Base-by-base conservation (phyloP, 2,113 vertebrate species). In the Ctenomys sociabilis region DNA sequence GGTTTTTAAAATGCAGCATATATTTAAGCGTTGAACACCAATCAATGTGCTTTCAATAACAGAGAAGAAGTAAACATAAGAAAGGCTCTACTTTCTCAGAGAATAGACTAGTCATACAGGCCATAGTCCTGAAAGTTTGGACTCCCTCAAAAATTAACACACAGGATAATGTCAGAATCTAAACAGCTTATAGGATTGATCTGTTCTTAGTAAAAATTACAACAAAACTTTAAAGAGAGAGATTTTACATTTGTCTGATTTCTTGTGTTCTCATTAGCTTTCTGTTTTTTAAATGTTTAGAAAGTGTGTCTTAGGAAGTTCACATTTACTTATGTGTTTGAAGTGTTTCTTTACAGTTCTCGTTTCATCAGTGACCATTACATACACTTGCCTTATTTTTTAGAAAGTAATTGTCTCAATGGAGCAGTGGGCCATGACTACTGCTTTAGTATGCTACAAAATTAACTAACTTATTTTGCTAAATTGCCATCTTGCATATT, bases 41-140 rank as follows among this genome's bases (percentile, higher is more conserved):
- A 96, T 97, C 95, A 97, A 43, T 95, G 82, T 82, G 85, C 82
- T 96, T 93, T 66, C 66, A 82, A 63, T 78, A 78, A 90, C 85
- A 83, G 19, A 37, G 45, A 96, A 83, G 11, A 61, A 49, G 43
- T 7, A 72, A 73, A n/a, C 4, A 52, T 83, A 49, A 64, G 80
- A 21, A 61, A 80, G 83, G 17, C n/a, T 66, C 40, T 30, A 3
- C 72, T 82, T 85, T 94, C 78, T 88, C 21, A 37, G 73, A 28
- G 64, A 82, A 4, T 43, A 54, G 87, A 28, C 61, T 24, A 90
- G 43, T 12, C 57, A n/a, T 26, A 35, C 1, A 81, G 19, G 57
- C 14, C 43, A 17, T 40, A 37, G 54, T 85, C 43, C 63, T 63
- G 12, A 72, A 94, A 95, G 72, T 7, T 13, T 32, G 3, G 17